Percentiles rank a stretch among this genome's conserved stretches.
Evolutionary conservation across 1,140 invertebrate genomes (phyloP).

Genomic region (Drosophila auraria): DNA sequence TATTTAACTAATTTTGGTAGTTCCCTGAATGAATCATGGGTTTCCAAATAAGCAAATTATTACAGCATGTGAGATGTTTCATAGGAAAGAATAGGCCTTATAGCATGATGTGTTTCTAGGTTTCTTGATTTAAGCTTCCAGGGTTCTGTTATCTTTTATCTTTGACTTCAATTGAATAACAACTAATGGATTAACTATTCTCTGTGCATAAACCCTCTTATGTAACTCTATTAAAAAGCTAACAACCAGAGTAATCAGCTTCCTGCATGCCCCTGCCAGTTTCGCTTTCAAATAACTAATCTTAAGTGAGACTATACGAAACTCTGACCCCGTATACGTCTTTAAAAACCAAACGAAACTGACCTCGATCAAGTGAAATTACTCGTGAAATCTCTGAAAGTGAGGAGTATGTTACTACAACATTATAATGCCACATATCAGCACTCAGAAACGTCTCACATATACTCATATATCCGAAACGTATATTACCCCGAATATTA

Average conservation of each 20-base stretch:
- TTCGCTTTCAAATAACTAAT: constrained; percentile 17
- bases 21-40: neutral
- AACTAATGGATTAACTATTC: neutral
- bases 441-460: constrained; percentile 25
- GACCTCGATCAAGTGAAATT: constrained; percentile 25
- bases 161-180: neutral
- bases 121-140: neutral
- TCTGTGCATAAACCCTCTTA: neutral
- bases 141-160: too few species aligned
- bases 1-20: neutral
- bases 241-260: constrained; percentile 5
- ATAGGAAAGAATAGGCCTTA: neutral
- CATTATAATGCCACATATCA: constrained; percentile 30
- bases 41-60: neutral
- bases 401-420: constrained; percentile 41
- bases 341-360: constrained; percentile 19
- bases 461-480: constrained; percentile 18
- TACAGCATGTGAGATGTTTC: constrained; percentile 6
- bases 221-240: constrained; percentile 11
- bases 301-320: constrained; percentile 13
- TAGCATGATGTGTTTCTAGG: neutral
- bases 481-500: constrained; percentile 25
- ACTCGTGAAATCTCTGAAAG: constrained; percentile 60
- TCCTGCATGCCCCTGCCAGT: constrained; percentile 43
- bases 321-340: constrained; percentile 8